Percentiles rank a stretch among this genome's conserved stretches.
Conservation (phyloP, 2,113 vertebrate species). For the Danionella cerebrum region DNA sequence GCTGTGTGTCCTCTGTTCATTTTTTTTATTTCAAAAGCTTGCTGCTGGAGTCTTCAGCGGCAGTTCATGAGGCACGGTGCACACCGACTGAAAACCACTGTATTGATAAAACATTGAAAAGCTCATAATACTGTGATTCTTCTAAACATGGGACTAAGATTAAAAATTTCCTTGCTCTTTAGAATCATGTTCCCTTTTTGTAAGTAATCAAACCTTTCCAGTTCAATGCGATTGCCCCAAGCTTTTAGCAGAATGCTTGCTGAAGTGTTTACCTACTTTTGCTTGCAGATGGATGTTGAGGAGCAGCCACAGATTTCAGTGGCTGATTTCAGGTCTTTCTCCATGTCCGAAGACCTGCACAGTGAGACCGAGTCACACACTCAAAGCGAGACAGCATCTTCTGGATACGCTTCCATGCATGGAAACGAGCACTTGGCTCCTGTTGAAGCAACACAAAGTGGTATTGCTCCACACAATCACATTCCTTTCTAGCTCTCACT, state of each 20-base stretch:
- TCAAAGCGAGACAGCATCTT: slow-evolving; percentile 71
- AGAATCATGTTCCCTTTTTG: no score
- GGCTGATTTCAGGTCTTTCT: slow-evolving; percentile 34
- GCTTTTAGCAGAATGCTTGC: background rate
- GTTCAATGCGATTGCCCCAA: background rate
- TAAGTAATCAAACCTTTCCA: background rate
- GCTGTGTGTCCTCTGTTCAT: background rate
- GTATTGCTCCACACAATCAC: background rate
- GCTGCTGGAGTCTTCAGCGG: no score
- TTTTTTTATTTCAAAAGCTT: no score
- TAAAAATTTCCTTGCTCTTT: no score
- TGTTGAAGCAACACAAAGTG: slow-evolving; percentile 34
- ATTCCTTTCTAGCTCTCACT: background rate
- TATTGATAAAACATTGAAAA: no score
- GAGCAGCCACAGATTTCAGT: slow-evolving; percentile 26
- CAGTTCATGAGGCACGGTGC: no score
- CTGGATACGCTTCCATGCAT: slow-evolving; percentile 74
- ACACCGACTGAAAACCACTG: no score
- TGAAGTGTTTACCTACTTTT: background rate
- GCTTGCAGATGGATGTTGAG: slow-evolving; percentile 35
- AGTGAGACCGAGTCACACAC: background rate
- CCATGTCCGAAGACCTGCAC: slow-evolving; percentile 48
- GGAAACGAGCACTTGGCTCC: slow-evolving; percentile 63
- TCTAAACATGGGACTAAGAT: no score
- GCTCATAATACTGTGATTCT: no score